Base-by-base conservation (phyloP, 2,888 invertebrate genomes). In the Boloria selene region DNA sequence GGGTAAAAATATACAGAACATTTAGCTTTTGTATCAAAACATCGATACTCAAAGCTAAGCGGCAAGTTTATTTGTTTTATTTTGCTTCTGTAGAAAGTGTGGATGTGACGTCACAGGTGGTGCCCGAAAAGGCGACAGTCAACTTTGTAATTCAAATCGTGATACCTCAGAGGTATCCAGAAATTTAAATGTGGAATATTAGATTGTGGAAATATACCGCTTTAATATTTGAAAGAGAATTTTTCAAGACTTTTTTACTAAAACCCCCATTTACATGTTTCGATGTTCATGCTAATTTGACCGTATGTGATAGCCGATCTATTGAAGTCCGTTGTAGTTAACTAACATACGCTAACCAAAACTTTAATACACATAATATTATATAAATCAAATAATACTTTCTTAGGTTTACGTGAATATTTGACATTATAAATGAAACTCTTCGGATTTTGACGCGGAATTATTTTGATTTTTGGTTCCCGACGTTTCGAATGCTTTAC, bases 71-170 rank as follows among this genome's bases (percentile, higher is more conserved):
- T 64, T 63, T 53, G 26, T 31, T 59, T 59, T 59, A 59, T 59
- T 49, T 49, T 31, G 49, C 59, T 49, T 59, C 49, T 17, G 10
- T 59, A 59, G 49, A 61, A 64, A 62, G 65, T 54, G 61, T 26
- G 55, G 61, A 49, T 47, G 42, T 64, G 66, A 69, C 69, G 69
- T 66, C 66, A 69, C 69, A 69, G 69, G 69, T 69, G 69, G 66
- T 55, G 50, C 81, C 77, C 74, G 81, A 82, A 84, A 84, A 84
- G 84, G 80, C 79, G 76, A 75, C 78, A 70, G 83, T 77, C 74
- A 81, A 86, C 85, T 90, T 90, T 90, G 89, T 86, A 87, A 90
- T 89, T 89, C 89, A 89, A 90, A 90, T 90, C 79, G 61, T 54
- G 68, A 69, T 66, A 70, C 69, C 70, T 67, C 70, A 51, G 65